Evolutionary conservation across 2,113 vertebrate genomes (phyloP).

Genomic region (Patagioenas fasciata): DNA sequence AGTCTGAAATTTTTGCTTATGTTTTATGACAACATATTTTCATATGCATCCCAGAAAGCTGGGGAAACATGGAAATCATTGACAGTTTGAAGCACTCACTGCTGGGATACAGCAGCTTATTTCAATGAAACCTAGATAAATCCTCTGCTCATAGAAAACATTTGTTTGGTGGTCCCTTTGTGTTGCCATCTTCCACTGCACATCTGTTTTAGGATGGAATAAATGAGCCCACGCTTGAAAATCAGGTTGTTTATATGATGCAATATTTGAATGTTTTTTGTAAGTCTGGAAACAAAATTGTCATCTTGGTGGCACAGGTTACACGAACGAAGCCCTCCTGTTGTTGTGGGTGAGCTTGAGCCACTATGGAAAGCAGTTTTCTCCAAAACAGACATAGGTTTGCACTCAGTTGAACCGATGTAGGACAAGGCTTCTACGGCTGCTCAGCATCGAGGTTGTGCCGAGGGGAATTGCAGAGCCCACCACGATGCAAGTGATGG

Average conservation of each 20-base stretch:
- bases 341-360: background rate
- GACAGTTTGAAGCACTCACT: background rate
- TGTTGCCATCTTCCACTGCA: background rate
- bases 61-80: slow-evolving; percentile 7
- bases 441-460: background rate
- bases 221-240: background rate
- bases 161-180: slow-evolving; percentile 17
- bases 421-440: accelerated
- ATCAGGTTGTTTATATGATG: slow-evolving; percentile 26
- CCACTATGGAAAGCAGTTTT: background rate
- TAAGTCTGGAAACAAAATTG: background rate
- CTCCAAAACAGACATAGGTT: background rate
- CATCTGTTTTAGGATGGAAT: slow-evolving; percentile 25
- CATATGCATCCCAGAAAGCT: slow-evolving; percentile 1
- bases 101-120: background rate
- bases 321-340: background rate
- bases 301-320: background rate
- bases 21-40: background rate
- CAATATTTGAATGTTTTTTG: slow-evolving; percentile 32
- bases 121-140: background rate
- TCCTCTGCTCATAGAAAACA: background rate
- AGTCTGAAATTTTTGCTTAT: slow-evolving; percentile 31
- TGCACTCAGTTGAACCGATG: background rate
- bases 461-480: background rate
- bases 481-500: accelerated